Evolutionary conservation across 2,888 invertebrate genomes (phyloP).

Genomic region (Eudemis profundana): DNA sequence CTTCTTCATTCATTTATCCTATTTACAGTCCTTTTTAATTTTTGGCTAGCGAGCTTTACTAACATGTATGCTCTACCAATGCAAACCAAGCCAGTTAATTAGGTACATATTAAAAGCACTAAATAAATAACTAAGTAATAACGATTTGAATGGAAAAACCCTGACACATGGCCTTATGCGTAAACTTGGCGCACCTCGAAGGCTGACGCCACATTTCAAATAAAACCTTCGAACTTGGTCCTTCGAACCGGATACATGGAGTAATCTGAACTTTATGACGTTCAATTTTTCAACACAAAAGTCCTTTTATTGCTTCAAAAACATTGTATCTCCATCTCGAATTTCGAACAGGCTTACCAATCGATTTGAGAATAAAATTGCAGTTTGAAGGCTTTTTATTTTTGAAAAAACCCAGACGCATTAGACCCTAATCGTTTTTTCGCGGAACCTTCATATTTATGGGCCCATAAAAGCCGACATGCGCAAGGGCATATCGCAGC

Average conservation of each 20-base stretch:
- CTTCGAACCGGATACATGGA: constrained; percentile 12
- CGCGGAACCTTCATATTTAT: constrained; percentile 53
- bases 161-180: background rate
- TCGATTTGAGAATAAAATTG: constrained; percentile 31
- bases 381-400: constrained; percentile 34
- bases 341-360: constrained; percentile 16
- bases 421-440: constrained; percentile 53
- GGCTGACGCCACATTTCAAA: constrained; percentile 3
- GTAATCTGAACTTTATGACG: constrained; percentile 30
- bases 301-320: constrained; percentile 17
- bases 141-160: background rate
- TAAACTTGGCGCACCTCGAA: background rate
- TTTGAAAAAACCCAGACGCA: constrained; percentile 32
- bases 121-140: constrained; percentile 2
- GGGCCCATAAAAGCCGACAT: constrained; percentile 44
- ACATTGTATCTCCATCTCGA: constrained; percentile 19
- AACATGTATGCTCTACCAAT: too few species aligned
- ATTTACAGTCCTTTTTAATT: too few species aligned
- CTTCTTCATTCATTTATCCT: too few species aligned
- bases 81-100: too few species aligned
- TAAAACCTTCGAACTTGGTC: constrained; percentile 23
- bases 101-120: background rate
- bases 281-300: constrained; percentile 29
- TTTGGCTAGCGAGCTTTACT: too few species aligned
- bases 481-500: constrained; percentile 41